These are phyloP conservation scores for Cosmopolites sordidus DNA, from an alignment of 2,888 invertebrate genomes.

Conservation along the genomic window DNA sequence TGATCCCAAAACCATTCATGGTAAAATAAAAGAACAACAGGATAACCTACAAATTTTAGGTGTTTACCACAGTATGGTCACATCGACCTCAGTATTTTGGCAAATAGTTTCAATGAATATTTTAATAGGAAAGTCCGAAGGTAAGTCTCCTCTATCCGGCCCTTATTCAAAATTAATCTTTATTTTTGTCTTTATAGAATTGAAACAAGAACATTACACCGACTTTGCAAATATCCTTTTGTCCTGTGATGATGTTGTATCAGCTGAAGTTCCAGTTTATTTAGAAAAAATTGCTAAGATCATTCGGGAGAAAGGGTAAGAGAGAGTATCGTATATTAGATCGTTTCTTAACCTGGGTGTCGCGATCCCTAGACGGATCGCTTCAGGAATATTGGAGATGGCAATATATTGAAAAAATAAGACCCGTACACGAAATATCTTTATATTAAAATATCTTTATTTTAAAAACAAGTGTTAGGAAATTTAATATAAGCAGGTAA, in stretches of 20 bases:
- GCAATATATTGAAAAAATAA: no score
- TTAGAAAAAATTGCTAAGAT: constrained; percentile 39
- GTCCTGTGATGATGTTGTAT: constrained; percentile 64
- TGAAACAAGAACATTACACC: constrained; percentile 60
- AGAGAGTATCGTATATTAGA: neutral
- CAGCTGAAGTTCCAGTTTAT: constrained; percentile 62
- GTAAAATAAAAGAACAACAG: constrained; percentile 40
- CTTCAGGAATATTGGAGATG: neutral
- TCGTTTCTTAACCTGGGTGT: no score
- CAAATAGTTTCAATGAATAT: constrained; percentile 56
- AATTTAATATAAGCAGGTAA: no score
- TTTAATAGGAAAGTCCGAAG: constrained; percentile 51
- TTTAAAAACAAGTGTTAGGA: no score
- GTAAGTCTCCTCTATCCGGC: constrained; percentile 35
- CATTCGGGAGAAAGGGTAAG: constrained; percentile 37
- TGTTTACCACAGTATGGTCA: constrained; percentile 49
- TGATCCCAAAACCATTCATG: constrained; percentile 39
- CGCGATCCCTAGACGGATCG: no score
- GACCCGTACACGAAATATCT: no score
- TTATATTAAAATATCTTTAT: no score
- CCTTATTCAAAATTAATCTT: no score
- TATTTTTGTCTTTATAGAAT: constrained; percentile 23
- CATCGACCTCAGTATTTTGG: constrained; percentile 51
- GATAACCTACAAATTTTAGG: constrained; percentile 37
- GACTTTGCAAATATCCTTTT: constrained; percentile 68